A percentile compares a stretch with the other conserved stretches of the same genome.
These are phyloP conservation scores for Liparis tanakae DNA, from an alignment of 2,797 vertebrate genomes.

Conservation along the genomic window DNA sequence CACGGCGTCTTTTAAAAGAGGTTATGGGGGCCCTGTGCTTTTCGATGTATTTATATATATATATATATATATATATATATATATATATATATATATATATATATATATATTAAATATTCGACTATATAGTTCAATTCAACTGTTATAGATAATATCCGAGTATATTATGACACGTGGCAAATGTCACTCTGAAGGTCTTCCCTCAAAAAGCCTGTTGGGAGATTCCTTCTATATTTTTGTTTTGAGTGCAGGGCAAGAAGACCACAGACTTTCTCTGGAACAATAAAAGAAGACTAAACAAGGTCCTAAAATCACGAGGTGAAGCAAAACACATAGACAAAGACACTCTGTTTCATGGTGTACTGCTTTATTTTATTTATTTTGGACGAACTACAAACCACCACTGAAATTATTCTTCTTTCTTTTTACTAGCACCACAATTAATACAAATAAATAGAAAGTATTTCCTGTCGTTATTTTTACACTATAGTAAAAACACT, in stretches of 20 bases:
- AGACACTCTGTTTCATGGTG: slow-evolving; percentile 21
- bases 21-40: not conserved
- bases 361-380: not conserved
- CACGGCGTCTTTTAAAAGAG: not conserved
- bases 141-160: no score
- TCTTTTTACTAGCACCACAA: not conserved
- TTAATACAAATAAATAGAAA: not conserved
- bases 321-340: slow-evolving; percentile 41
- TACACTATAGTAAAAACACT: not conserved
- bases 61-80: not conserved
- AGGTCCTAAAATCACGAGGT: slow-evolving; percentile 39
- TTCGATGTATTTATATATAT: not conserved
- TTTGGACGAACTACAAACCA: slow-evolving; percentile 37
- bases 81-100: not conserved
- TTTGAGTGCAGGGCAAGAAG: slow-evolving; percentile 18
- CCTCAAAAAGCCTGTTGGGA: not conserved
- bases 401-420: not conserved
- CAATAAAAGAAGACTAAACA: slow-evolving; percentile 63
- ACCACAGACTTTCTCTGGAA: slow-evolving; percentile 52
- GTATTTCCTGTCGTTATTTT: not conserved
- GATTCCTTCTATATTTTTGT: slow-evolving; percentile 11
- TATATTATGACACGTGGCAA: not conserved
- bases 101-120: not conserved
- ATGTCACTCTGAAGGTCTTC: not conserved
- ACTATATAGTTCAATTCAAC: no score